These are phyloP conservation scores for Delphinus delphis DNA, from an alignment of 2,113 vertebrate species.

Conservation along the genomic window DNA sequence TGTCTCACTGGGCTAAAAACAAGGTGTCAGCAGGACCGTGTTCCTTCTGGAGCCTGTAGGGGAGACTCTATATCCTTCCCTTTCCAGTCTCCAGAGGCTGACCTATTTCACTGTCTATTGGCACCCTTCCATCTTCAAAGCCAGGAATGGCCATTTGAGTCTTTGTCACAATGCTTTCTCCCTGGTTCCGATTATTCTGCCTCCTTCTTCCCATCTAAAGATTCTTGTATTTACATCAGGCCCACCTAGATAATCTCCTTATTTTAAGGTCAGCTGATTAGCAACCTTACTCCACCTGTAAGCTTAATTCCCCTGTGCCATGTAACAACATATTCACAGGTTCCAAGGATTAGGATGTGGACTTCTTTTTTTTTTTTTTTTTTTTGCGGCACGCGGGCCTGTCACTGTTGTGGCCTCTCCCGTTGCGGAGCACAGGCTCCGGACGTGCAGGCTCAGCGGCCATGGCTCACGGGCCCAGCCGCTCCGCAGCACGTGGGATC, in stretches of 20 bases:
- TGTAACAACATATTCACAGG: not conserved
- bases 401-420: too few species aligned
- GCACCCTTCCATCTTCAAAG: not conserved
- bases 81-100: not conserved
- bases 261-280: not conserved
- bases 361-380: not conserved
- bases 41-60: not conserved
- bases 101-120: not conserved
- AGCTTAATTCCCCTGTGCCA: not conserved
- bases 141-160: not conserved
- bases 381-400: too few species aligned
- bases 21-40: not conserved
- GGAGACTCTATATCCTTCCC: not conserved
- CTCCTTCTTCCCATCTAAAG: not conserved
- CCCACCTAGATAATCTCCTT: not conserved
- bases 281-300: not conserved
- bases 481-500: too few species aligned
- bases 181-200: not conserved
- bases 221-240: not conserved
- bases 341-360: not conserved
- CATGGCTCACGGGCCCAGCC: too few species aligned
- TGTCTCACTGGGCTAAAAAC: not conserved
- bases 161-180: not conserved
- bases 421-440: too few species aligned
- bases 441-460: too few species aligned